Evolutionary conservation across 2,113 vertebrate species (phyloP), one percentile per base, ranked within the genome.

Genomic region (Microtus oregoni): DNA sequence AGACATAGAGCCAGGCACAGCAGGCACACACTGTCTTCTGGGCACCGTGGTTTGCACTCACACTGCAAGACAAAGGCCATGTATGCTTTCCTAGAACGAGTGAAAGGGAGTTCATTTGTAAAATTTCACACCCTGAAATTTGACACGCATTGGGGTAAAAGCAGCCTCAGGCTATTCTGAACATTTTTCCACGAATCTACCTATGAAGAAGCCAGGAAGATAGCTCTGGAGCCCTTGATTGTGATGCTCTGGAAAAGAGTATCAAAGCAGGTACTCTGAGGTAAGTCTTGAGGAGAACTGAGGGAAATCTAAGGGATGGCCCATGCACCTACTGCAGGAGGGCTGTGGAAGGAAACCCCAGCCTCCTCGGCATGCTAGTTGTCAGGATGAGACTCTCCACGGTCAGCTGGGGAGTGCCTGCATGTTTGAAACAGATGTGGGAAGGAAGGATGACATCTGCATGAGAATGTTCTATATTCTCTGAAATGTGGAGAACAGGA

Each of bases 271-370:
- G 50, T 72, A 44, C 58, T 88, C 44, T 13, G 70, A 19, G 32
- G 15, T 6, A 61, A 38, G 12, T 19, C 38, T 7, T 0, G 20
- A 77, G 76, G 35, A 47, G 5, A 68, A 63, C 11, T 2, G 32
- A 12, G n/a, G 63, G 63, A 76, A 13, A n/a, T 6, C 13, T 17
- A 28, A 38, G 9, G 11, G 47, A 22, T 0, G 1, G 1, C 19
- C 35, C 13, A 15, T 0, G 19, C 44, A 19, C 26, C 3, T 22
- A 1, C 90, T n/a, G n/a, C 13, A 4, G 44, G 65, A 81, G 9
- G 1, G 1, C 0, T 15, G 1, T 0, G 17, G 61, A 85, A 67
- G 30, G 32, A 22, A 55, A 32, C 3, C 14, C 41, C 3, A 7
- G 41, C 32, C 30, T 3, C 24, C 26, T 17, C 77, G 26, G 4